Base-by-base conservation (phyloP, 2,888 invertebrate species). In the Alitta virens region DNA sequence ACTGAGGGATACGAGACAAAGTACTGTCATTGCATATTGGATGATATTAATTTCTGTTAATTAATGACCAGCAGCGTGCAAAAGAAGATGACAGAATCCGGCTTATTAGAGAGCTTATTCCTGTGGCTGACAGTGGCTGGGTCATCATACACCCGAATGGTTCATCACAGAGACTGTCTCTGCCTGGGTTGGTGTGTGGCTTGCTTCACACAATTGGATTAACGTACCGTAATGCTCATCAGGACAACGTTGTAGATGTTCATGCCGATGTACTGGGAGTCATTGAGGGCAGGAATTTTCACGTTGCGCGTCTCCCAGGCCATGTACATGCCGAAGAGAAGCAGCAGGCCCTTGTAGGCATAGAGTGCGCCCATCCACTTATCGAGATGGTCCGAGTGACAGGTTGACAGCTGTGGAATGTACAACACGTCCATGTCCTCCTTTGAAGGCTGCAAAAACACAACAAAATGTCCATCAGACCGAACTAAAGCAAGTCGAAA, bases 161-260 rank as follows among this genome's bases (percentile, higher is more conserved):
- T n/a, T n/a, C n/a, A n/a, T n/a, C n/a, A n/a, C n/a, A n/a, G n/a
- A n/a, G n/a, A n/a, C n/a, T n/a, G n/a, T n/a, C n/a, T n/a, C n/a
- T n/a, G n/a, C n/a, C n/a, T n/a, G n/a, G 14, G 16, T 42, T 42
- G 14, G 16, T 42, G 16, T 42, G 23, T 14, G 23, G 14, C 7
- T 23, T 18, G 49, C 23, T 3, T 3, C 3, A 49, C 49, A 49
- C 18, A 23, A 18, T 49, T 21, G 18, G 23, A 21, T 49, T 33
- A 33, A 33, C 33, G 33, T 33, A 33, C 91, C 70, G 92, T 89
- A 43, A 60, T 88, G 71, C 91, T 91, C 53, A 91, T 91, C 68
- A 94, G 91, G 56, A 94, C 92, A 0, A 93, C 93, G 56, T 90
- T 92, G 78, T 95, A 94, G 0, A 94, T 94, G 72, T 92, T 93